Base-by-base conservation (phyloP, 2,113 vertebrate genomes). In the Zootoca vivipara region DNA sequence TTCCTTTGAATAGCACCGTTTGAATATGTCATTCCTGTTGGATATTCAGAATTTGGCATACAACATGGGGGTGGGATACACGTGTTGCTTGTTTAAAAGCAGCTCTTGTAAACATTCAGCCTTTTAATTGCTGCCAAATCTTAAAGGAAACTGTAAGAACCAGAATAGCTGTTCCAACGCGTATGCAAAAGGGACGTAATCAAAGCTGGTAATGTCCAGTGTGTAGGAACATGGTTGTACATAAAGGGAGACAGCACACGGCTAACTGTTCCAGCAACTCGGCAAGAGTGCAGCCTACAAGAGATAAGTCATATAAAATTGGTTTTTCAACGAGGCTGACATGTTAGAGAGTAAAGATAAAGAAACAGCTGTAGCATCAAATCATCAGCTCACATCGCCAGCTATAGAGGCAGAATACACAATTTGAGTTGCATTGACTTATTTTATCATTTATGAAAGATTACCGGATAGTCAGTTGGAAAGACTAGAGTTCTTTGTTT, bases 371-470 rank as follows among this genome's bases (percentile, higher is more conserved):
- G 56, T 46, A 62, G 83, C 73, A 75, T 75, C 83, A 85, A 62
- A 75, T 85, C 56, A 75, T 75, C 83, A 85, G 83, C 72, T 75
- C 33, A 85, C 72, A 75, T 75, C 52, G 58, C 70, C 38, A 13
- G 52, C 46, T 73, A 75, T 72, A 74, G 83, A 56, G 52, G 83
- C 70, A 85, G 83, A 58, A 58, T 75, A 77, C 56, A 75, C 72
- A 62, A 40, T 85, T 64, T 62, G 52, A 40, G 83, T 75, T 85
- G 46, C 52, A 85, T 40, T 62, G 72, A 74, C 83, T 85, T 74
- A 75, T 85, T 74, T 85, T 74, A 85, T 77, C 83, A 75, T 74
- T 75, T 85, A 85, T 64, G 56, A 85, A 85, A 85, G 70, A 85
- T 64, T 64, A 20, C 33, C 28, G 16, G 33, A 75, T 64, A 30